Evolutionary conservation across 2,888 invertebrate species (phyloP).

Genomic region (Crocallis elinguaria): DNA sequence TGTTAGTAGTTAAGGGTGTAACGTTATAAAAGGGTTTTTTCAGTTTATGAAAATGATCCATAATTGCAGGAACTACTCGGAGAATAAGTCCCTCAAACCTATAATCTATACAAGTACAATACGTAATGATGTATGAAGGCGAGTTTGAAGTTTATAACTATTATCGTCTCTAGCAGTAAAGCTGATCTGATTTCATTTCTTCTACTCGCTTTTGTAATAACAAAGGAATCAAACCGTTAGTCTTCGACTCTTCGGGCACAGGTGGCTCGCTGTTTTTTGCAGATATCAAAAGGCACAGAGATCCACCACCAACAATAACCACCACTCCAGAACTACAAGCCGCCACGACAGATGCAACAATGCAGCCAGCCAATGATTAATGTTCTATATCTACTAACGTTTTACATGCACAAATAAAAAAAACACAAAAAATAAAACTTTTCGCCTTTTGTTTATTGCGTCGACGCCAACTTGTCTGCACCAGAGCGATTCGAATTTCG

Average conservation of each 20-base stretch:
- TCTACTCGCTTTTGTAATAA: background rate
- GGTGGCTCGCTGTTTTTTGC: slow-evolving; percentile 72
- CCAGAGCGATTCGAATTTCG: slow-evolving; percentile 81
- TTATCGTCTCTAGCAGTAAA: no score
- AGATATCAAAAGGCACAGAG: slow-evolving; percentile 59
- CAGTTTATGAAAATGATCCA: no score
- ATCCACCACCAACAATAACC: slow-evolving; percentile 68
- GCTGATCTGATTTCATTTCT: no score
- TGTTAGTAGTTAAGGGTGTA: no score
- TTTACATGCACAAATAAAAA: slow-evolving; percentile 73
- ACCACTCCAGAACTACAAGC: slow-evolving; percentile 61
- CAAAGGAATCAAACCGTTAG: slow-evolving; percentile 37
- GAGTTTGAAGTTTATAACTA: no score
- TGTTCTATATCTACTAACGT: slow-evolving; percentile 70
- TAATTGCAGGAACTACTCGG: no score
- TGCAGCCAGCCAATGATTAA: slow-evolving; percentile 75
- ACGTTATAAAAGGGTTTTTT: no score
- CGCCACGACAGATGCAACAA: slow-evolving; percentile 79
- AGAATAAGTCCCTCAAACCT: no score
- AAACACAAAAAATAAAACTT: slow-evolving; percentile 66
- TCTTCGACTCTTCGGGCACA: slow-evolving; percentile 52
- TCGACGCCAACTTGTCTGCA: slow-evolving; percentile 84
- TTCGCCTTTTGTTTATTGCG: slow-evolving; percentile 81
- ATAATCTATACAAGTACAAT: no score
- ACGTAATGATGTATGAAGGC: no score